Conservation (phyloP, 2,113 vertebrate genomes). For the Microtus pennsylvanicus region DNA sequence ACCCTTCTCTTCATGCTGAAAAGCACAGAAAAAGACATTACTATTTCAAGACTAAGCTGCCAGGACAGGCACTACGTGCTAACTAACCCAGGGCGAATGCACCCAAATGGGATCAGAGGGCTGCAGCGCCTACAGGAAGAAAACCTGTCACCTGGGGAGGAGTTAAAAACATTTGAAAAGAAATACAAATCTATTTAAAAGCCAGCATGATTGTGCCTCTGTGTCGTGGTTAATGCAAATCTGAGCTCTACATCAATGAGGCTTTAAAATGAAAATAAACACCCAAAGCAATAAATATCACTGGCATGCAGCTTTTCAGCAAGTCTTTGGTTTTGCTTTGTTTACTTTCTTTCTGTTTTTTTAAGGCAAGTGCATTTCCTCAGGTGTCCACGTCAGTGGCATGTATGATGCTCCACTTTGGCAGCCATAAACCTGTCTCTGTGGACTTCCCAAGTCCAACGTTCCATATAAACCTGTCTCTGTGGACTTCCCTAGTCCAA, state of each 20-base stretch:
- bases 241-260: background rate
- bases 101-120: background rate
- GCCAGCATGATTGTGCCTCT: background rate
- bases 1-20: conserved; percentile 81
- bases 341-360: too few relatives aligned
- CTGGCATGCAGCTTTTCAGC: background rate
- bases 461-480: background rate
- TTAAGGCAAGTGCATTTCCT: background rate
- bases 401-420: background rate
- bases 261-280: background rate
- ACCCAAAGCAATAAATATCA: background rate
- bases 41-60: background rate
- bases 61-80: background rate
- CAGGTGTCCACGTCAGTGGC: background rate
- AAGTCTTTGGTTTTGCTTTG: background rate
- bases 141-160: background rate
- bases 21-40: background rate
- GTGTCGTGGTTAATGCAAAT: background rate
- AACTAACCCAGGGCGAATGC: background rate
- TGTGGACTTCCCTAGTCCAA: too few relatives aligned
- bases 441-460: too few relatives aligned
- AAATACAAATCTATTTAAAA: background rate
- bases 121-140: background rate
- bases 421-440: too few relatives aligned
- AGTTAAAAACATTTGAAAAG: background rate